These are phyloP conservation scores for Caerostris darwini DNA, from an alignment of 1,140 invertebrate species.

Conservation along the genomic window DNA sequence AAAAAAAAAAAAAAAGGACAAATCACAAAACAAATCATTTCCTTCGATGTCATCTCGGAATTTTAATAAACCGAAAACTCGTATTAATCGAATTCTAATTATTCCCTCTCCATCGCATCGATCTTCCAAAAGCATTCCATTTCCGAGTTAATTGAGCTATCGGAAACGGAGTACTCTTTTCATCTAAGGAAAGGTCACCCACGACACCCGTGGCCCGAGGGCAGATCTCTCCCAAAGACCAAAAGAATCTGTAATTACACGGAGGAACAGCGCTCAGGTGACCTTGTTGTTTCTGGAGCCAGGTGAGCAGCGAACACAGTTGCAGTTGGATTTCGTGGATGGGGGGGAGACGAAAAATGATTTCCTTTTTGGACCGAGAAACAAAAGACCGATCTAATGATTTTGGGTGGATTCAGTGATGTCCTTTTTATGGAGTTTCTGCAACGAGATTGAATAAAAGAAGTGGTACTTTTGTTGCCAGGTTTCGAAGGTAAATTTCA, in stretches of 20 bases:
- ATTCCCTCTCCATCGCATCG: not conserved
- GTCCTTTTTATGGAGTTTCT: not conserved
- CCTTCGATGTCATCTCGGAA: too few species aligned
- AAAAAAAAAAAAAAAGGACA: too few species aligned
- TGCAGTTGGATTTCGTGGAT: not conserved
- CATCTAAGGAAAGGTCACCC: not conserved
- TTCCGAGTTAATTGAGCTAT: not conserved
- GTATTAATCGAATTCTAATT: too few species aligned
- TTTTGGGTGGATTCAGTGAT: not conserved
- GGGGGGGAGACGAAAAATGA: not conserved
- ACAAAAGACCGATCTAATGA: not conserved
- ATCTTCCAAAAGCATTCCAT: not conserved
- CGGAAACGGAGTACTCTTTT: not conserved
- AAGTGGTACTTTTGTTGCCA: too few species aligned
- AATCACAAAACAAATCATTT: too few species aligned
- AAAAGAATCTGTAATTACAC: not conserved
- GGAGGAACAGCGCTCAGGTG: not conserved
- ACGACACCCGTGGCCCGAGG: not conserved
- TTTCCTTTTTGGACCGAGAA: not conserved
- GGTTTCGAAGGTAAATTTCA: too few species aligned
- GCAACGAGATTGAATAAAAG: too few species aligned
- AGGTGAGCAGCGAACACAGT: not conserved
- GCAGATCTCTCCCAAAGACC: not conserved
- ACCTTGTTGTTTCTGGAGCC: constrained; percentile 21
- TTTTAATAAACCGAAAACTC: too few species aligned